These are phyloP conservation scores for Ormyrus nitidulus DNA, from an alignment of 2,888 invertebrate genomes.

Conservation along the genomic window DNA sequence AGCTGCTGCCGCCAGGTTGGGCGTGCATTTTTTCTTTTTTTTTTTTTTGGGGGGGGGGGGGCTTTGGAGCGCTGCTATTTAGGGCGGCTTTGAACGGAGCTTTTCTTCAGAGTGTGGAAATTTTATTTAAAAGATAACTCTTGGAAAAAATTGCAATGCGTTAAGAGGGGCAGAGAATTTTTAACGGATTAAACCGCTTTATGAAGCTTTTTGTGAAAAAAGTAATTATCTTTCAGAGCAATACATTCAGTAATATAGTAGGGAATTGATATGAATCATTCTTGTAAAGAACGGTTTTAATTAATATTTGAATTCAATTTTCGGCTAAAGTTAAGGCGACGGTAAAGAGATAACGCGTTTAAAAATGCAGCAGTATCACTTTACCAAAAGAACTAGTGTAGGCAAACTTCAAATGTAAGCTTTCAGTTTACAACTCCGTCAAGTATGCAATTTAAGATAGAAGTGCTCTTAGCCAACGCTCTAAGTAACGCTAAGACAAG, in stretches of 20 bases:
- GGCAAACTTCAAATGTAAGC: background rate
- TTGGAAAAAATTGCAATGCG: background rate
- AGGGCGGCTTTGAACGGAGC: too few species aligned
- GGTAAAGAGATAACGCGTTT: too few species aligned
- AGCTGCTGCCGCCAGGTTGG: background rate
- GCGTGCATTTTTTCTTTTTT: background rate
- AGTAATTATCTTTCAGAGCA: too few species aligned
- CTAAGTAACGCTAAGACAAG: constrained; percentile 7
- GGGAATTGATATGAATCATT: too few species aligned
- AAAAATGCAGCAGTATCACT: too few species aligned
- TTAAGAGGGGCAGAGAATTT: background rate
- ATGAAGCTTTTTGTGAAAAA: too few species aligned
- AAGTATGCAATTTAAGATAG: constrained; percentile 30
- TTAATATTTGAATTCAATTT: too few species aligned
- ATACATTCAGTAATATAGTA: too few species aligned
- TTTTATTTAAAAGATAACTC: constrained; percentile 4
- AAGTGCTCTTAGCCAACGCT: constrained; percentile 5
- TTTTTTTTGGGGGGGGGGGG: background rate
- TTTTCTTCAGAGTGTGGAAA: background rate
- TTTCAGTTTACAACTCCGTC: constrained; percentile 15
- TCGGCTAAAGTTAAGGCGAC: too few species aligned
- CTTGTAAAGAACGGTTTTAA: too few species aligned
- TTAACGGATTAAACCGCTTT: too few species aligned
- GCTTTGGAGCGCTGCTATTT: too few species aligned
- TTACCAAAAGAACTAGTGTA: constrained; percentile 5